phyloP scores from a whole-genome alignment of 2,797 vertebrate species.

The Serranus cabrilla region DNA sequence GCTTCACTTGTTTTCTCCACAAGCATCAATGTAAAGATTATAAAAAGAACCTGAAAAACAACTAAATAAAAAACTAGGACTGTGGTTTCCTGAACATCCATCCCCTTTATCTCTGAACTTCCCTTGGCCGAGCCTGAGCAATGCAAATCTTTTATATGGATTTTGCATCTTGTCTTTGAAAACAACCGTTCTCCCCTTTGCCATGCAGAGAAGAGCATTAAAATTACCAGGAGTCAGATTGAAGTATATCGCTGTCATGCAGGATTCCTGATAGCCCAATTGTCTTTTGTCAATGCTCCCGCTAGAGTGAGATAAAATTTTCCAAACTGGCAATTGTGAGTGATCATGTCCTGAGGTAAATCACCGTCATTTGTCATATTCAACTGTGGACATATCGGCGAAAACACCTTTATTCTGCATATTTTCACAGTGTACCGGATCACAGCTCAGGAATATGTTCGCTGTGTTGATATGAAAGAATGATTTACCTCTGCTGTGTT shows the following conservation, averaged over 20 bases:
- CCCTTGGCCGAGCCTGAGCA: background rate
- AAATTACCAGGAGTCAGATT: constrained; percentile 24
- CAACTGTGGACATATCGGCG: constrained; percentile 25
- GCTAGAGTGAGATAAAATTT: constrained; percentile 28
- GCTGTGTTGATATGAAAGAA: constrained; percentile 6
- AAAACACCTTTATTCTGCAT: constrained; percentile 48
- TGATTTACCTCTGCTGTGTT: constrained; percentile 18
- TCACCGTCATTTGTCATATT: constrained; percentile 53
- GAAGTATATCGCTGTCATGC: constrained; percentile 34
- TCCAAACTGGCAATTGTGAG: constrained; percentile 51
- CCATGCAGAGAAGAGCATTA: constrained; percentile 7
- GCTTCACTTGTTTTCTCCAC: background rate
- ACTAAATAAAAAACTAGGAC: background rate
- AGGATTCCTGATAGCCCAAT: constrained; percentile 47
- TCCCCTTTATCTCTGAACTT: background rate
- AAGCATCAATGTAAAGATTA: background rate
- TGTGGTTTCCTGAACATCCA: background rate
- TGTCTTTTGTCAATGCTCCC: constrained; percentile 42
- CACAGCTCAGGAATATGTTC: constrained; percentile 21
- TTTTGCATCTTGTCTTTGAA: background rate
- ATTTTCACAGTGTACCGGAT: constrained; percentile 11
- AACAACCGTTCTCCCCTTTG: constrained; percentile 10
- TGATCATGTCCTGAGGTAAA: constrained; percentile 55
- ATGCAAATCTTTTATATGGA: background rate
- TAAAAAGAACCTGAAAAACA: background rate